Conservation (phyloP, 2,888 invertebrate genomes). For the Hirtodrosophila histrioides region DNA sequence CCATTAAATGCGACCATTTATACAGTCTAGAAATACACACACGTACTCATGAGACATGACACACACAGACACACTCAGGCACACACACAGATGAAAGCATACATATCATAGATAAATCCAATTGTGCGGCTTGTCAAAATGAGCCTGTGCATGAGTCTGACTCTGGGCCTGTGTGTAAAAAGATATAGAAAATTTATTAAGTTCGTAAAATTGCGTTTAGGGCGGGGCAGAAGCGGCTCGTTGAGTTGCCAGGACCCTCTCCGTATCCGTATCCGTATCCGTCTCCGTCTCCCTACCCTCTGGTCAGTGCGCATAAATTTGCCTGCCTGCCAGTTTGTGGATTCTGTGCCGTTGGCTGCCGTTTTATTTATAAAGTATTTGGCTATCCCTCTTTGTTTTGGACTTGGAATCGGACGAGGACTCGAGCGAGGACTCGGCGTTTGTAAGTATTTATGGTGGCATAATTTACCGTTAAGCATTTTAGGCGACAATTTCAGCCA, state of each 20-base stretch:
- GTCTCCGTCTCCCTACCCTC: constrained; percentile 1
- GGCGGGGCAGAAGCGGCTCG: constrained; percentile 13
- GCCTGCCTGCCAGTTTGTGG: constrained; percentile 34
- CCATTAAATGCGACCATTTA: constrained; percentile 71
- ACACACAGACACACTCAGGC: constrained; percentile 8
- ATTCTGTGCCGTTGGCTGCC: constrained; percentile 39
- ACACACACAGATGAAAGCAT: constrained; percentile 21
- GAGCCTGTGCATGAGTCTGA: constrained; percentile 12
- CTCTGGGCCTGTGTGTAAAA: constrained; percentile 37
- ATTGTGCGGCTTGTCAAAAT: constrained; percentile 74
- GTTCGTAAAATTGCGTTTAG: constrained; percentile 70
- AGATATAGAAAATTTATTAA: constrained; percentile 79
- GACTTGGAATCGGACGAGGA: constrained; percentile 7
- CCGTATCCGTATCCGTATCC: constrained; percentile 3
- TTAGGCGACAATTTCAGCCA: constrained; percentile 71
- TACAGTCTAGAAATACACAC: constrained; percentile 31
- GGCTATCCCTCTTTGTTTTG: constrained; percentile 40
- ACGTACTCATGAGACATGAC: constrained; percentile 3
- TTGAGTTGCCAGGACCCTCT: constrained; percentile 22
- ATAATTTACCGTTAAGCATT: constrained; percentile 76
- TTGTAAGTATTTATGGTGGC: constrained; percentile 68
- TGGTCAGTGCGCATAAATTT: constrained; percentile 66
- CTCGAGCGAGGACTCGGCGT: constrained; percentile 1
- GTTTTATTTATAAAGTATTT: constrained; percentile 71
- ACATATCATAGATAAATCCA: constrained; percentile 69